phyloP scores from a whole-genome alignment of 1,140 invertebrate species.

The Phymorhynchus buccinoides region DNA sequence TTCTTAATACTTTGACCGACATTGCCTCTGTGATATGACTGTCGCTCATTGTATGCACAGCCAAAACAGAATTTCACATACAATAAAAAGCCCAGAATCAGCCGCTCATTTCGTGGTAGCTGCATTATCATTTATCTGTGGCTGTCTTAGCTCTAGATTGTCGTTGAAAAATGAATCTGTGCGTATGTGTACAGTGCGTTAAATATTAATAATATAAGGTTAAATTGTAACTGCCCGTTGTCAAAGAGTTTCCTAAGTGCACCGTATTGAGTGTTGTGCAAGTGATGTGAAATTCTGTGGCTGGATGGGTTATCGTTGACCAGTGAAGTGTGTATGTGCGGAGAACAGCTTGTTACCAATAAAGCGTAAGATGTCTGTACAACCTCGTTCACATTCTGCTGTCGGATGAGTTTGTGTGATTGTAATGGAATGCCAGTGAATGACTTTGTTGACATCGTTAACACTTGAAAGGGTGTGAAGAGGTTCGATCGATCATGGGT shows the following conservation, averaged over 20 bases:
- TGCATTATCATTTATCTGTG: neutral
- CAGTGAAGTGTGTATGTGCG: neutral
- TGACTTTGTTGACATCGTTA: no score
- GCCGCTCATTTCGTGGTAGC: neutral
- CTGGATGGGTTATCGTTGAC: slow-evolving; percentile 23
- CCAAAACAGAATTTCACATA: slow-evolving; percentile 31
- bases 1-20: neutral
- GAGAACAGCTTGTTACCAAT: slow-evolving; percentile 30
- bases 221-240: neutral
- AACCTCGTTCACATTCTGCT: no score
- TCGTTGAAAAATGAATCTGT: neutral
- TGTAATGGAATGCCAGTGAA: no score
- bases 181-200: neutral
- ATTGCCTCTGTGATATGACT: slow-evolving; percentile 32
- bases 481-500: no score
- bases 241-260: neutral
- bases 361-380: slow-evolving; percentile 26
- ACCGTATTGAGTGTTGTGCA: slow-evolving; percentile 7
- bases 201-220: neutral
- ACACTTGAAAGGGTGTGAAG: no score
- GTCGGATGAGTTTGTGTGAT: no score
- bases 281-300: slow-evolving; percentile 36
- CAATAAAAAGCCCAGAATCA: neutral
- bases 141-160: slow-evolving; percentile 1
- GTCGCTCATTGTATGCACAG: slow-evolving; percentile 23